Percentiles rank a stretch among this genome's conserved stretches.
Conservation (phyloP, 2,888 invertebrate genomes). For the Sialis lutaria region DNA sequence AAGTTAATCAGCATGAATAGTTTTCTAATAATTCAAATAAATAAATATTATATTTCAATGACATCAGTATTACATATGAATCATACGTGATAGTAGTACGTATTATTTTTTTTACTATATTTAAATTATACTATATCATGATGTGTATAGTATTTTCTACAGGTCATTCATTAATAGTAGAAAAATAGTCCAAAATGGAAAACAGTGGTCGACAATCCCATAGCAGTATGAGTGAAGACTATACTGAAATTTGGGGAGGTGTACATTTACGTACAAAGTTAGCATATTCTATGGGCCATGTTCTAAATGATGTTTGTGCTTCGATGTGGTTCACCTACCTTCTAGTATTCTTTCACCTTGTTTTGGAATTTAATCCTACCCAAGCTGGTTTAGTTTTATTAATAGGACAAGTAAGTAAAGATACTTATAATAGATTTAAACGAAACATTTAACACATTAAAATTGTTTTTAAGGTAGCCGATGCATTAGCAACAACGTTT, state of each 20-base stretch:
- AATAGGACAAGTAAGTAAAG: conserved; percentile 63
- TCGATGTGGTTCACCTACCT: conserved; percentile 93
- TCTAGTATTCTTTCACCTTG: conserved; percentile 59
- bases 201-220: conserved; percentile 9
- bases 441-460: neutral
- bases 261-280: conserved; percentile 27
- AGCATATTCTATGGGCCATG: conserved; percentile 66
- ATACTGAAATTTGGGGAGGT: conserved; percentile 29
- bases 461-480: conserved; percentile 38
- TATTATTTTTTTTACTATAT: too few species aligned
- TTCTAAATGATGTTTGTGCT: conserved; percentile 84
- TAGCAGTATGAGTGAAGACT: conserved; percentile 21
- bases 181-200: conserved; percentile 11
- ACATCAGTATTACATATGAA: too few species aligned
- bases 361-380: conserved; percentile 36
- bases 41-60: too few species aligned
- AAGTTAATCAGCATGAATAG: too few species aligned
- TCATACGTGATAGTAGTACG: too few species aligned
- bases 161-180: too few species aligned
- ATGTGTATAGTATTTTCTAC: too few species aligned
- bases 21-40: too few species aligned
- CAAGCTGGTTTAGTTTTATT: conserved; percentile 51
- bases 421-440: conserved; percentile 20
- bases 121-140: too few species aligned
- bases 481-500: conserved; percentile 78